A percentile compares a stretch with the other conserved stretches of the same genome.
phyloP scores from a whole-genome alignment of 2,113 vertebrate species.

The Pundamilia nyererei region DNA sequence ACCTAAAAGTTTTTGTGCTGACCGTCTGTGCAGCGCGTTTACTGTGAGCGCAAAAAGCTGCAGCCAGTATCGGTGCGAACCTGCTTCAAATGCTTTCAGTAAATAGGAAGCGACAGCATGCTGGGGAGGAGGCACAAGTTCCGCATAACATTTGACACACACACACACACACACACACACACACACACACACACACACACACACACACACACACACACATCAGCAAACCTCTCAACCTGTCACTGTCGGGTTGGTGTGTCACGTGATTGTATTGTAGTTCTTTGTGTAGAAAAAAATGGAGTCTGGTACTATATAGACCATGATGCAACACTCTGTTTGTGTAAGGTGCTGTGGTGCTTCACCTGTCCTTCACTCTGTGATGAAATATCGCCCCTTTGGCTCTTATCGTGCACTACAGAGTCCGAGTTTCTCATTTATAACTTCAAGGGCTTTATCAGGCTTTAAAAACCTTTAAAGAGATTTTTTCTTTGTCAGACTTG shows the following conservation, averaged over 20 bases:
- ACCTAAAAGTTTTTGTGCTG: background rate
- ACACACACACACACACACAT: background rate
- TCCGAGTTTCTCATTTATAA: background rate
- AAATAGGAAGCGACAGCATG: slow-evolving; percentile 42
- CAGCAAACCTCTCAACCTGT: background rate
- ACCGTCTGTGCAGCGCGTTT: background rate
- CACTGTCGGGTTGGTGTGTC: background rate
- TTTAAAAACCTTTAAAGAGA: background rate
- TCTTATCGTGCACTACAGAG: background rate
- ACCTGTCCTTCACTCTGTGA: background rate
- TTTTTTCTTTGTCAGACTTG: background rate
- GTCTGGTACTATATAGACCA: slow-evolving; percentile 11
- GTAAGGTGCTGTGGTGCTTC: background rate
- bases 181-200: background rate
- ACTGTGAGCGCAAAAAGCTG: background rate
- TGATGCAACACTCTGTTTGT: slow-evolving; percentile 16
- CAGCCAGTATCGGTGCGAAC: background rate
- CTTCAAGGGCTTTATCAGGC: background rate
- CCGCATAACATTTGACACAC: slow-evolving; percentile 31
- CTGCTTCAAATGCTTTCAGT: background rate
- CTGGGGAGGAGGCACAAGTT: slow-evolving; percentile 24
- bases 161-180: background rate
- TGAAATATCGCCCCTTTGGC: background rate
- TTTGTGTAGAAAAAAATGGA: background rate
- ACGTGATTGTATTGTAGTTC: slow-evolving; percentile 29